A percentile compares a stretch with the other conserved stretches of the same genome.
These are phyloP conservation scores for Cyphomyrus discorhynchus DNA, from an alignment of 2,113 vertebrate genomes.

Conservation along the genomic window DNA sequence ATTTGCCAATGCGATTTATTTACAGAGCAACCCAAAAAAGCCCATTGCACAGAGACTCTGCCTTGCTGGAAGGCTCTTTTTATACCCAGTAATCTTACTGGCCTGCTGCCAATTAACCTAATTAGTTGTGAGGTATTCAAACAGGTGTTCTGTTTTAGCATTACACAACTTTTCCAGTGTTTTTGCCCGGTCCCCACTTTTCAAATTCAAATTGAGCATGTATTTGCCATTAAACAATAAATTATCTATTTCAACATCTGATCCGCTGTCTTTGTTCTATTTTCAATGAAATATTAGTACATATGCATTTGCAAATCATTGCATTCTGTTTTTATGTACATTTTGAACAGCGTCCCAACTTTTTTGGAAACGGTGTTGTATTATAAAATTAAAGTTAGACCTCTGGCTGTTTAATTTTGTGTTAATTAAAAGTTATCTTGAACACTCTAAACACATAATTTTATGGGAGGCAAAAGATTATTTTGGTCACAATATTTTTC, in stretches of 20 bases:
- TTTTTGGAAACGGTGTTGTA: not conserved
- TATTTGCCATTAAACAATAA: not conserved
- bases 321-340: not conserved
- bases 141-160: no score
- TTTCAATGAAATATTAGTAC: not conserved
- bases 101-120: no score
- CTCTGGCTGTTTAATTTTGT: not conserved
- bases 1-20: not conserved
- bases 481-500: conserved; percentile 55
- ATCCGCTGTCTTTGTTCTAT: not conserved
- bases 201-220: not conserved
- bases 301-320: not conserved
- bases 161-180: no score
- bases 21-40: not conserved
- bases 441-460: not conserved
- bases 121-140: no score
- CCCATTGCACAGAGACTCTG: no score
- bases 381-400: not conserved
- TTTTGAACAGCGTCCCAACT: not conserved
- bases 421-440: not conserved
- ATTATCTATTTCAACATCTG: not conserved
- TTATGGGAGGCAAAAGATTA: not conserved
- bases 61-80: no score
- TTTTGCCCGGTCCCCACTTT: not conserved
- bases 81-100: no score